Conservation (phyloP, 2,113 vertebrate species). For the Chrysemys picta region DNA sequence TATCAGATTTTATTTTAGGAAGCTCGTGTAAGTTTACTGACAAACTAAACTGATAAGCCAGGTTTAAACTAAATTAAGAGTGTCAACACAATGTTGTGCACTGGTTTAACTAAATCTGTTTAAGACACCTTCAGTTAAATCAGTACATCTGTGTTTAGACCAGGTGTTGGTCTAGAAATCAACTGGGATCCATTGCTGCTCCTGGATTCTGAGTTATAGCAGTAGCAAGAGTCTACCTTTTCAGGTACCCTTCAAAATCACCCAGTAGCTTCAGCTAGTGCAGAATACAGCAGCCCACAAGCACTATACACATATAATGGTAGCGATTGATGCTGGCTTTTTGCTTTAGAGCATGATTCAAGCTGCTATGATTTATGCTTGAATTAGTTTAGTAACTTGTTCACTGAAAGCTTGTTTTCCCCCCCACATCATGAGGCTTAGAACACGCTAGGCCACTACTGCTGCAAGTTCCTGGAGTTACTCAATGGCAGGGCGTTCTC, state of each 20-base stretch:
- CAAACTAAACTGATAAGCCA: neutral
- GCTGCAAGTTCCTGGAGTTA: neutral
- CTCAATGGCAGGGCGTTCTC: accelerated
- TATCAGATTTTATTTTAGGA: neutral
- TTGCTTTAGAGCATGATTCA: neutral
- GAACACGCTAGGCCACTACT: neutral
- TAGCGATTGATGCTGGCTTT: neutral
- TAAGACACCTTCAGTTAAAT: neutral
- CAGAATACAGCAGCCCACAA: neutral
- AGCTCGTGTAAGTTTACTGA: neutral
- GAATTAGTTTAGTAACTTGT: neutral
- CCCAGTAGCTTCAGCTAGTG: neutral
- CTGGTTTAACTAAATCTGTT: neutral
- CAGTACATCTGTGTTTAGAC: neutral
- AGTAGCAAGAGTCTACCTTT: neutral
- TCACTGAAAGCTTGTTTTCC: neutral
- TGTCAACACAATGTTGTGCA: neutral
- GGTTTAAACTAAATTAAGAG: neutral
- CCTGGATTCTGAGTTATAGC: neutral
- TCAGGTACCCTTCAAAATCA: neutral
- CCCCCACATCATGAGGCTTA: neutral
- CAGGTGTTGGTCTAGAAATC: neutral
- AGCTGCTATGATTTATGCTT: neutral
- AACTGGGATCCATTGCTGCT: neutral
- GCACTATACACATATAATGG: neutral